Evolutionary conservation across 2,888 invertebrate species (phyloP).

Genomic region (Nymphalis urticae): DNA sequence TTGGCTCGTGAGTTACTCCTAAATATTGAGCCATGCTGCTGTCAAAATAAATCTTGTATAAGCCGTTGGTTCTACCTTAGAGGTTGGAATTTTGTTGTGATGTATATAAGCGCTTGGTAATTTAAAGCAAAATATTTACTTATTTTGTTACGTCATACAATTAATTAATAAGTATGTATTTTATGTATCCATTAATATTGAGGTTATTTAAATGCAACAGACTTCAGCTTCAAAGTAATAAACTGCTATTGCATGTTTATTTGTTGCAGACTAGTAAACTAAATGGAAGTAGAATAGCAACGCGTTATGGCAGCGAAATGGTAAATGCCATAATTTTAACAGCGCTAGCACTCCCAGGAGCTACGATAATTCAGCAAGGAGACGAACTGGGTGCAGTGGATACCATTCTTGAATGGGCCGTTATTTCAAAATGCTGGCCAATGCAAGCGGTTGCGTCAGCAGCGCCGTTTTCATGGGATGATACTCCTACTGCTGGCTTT

Average conservation of each 20-base stretch:
- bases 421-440: slow-evolving; percentile 75
- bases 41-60: slow-evolving; percentile 37
- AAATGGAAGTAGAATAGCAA: slow-evolving; percentile 69
- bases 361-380: slow-evolving; percentile 89
- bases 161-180: not conserved
- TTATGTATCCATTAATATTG: not conserved
- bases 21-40: slow-evolving; percentile 34
- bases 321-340: slow-evolving; percentile 87
- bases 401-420: slow-evolving; percentile 78
- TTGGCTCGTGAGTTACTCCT: slow-evolving; percentile 61
- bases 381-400: slow-evolving; percentile 85
- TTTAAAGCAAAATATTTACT: not conserved
- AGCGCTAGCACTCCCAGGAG: slow-evolving; percentile 86
- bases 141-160: not conserved
- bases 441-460: slow-evolving; percentile 51
- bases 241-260: no score
- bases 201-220: no score
- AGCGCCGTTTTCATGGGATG: slow-evolving; percentile 74
- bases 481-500: slow-evolving; percentile 69
- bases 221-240: no score
- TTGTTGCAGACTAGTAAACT: slow-evolving; percentile 60
- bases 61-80: not conserved
- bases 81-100: slow-evolving; percentile 16
- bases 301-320: slow-evolving; percentile 84
- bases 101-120: not conserved